Conservation (phyloP, 2,113 vertebrate genomes). For the Heterotis niloticus region DNA sequence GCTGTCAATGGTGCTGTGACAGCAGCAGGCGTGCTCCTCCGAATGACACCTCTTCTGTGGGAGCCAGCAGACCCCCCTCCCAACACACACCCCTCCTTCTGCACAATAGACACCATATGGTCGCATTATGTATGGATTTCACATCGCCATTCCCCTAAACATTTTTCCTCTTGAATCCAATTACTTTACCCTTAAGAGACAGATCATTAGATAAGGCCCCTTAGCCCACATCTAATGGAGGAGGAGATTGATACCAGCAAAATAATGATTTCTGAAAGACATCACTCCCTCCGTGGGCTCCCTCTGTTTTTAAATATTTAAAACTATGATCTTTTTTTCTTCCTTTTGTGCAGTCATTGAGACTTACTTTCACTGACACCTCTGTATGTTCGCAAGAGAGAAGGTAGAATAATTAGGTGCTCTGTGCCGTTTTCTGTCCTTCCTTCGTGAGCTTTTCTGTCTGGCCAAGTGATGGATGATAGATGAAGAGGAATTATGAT, state of each 20-base stretch:
- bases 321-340: conserved; percentile 36
- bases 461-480: conserved; percentile 69
- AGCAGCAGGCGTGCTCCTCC: too few relatives aligned
- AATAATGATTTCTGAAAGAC: conserved; percentile 51
- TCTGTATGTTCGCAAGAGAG: conserved; percentile 27
- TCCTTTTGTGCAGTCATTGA: conserved; percentile 34
- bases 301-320: conserved; percentile 54
- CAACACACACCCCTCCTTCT: neutral
- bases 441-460: conserved; percentile 55
- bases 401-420: conserved; percentile 27
- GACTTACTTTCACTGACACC: conserved; percentile 30
- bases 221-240: conserved; percentile 6
- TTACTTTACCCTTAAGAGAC: conserved; percentile 54
- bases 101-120: conserved; percentile 57
- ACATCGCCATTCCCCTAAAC: conserved; percentile 43
- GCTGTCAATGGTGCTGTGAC: neutral
- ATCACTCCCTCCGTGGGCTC: conserved; percentile 42
- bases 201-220: conserved; percentile 49
- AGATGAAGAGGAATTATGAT: conserved; percentile 66
- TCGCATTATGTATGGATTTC: conserved; percentile 51
- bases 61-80: neutral
- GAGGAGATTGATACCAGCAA: conserved; percentile 54
- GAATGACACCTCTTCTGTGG: neutral
- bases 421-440: conserved; percentile 52
- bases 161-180: conserved; percentile 46